Evolutionary conservation across 2,113 vertebrate species (phyloP).

Genomic region (Fulica atra): DNA sequence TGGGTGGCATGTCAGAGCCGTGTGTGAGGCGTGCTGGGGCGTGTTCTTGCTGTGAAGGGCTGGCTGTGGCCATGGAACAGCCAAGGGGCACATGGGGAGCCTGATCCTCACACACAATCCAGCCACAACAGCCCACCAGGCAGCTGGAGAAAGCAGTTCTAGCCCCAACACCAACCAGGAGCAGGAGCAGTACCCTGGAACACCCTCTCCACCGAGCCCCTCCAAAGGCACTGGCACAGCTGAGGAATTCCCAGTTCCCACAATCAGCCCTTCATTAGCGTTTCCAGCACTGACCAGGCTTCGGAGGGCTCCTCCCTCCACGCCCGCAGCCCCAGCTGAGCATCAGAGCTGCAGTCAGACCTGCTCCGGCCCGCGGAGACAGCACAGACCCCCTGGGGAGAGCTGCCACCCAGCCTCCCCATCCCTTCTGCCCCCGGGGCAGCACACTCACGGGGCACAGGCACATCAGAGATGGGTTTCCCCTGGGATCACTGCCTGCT

Average conservation of each 20-base stretch:
- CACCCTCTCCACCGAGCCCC: not conserved
- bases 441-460: rapidly evolving
- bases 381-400: rapidly evolving
- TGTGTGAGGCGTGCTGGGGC: rapidly evolving
- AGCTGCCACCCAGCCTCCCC: not conserved
- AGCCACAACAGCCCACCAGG: not conserved
- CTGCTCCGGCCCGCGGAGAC: not conserved
- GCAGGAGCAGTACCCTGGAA: not conserved
- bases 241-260: not conserved
- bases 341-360: not conserved
- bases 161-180: not conserved
- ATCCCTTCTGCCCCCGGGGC: too few species aligned
- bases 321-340: not conserved
- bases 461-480: not conserved
- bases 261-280: not conserved
- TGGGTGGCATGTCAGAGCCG: rapidly evolving
- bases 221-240: not conserved
- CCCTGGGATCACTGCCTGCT: rapidly evolving
- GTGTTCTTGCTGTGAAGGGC: not conserved
- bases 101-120: not conserved
- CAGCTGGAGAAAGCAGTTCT: not conserved
- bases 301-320: not conserved
- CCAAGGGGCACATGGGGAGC: not conserved
- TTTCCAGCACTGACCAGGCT: not conserved
- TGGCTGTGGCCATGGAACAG: not conserved